Evolutionary conservation across 2,797 vertebrate species (phyloP), one percentile per base, ranked within the genome.

Genomic region (Micrastur ruficollis): DNA sequence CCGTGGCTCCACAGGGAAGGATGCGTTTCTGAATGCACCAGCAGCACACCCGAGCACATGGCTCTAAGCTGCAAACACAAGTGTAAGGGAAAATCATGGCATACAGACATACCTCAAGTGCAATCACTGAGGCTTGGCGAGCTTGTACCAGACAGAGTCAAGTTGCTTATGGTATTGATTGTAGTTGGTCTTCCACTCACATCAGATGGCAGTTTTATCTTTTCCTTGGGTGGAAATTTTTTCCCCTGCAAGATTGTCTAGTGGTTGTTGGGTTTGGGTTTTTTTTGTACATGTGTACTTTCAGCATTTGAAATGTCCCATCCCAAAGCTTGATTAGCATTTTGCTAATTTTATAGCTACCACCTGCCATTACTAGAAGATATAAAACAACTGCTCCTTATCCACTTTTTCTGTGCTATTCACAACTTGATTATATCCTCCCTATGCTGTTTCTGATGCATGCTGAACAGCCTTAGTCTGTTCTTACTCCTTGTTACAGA

Each of bases 1-100:
- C 49, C 0, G 3, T 31, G 32, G 27, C 75, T 81, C 47, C 42
- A 13, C 1, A 1, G 4, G 36, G n/a, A 81, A 52, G 58, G 36
- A 56, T 15, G 12, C 1, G 0, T 38, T 65, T 58, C 46, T 0
- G 2, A 73, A 73, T 2, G 38, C 46, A 49, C 31, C 38, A 70
- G 56, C 38, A 53, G 38, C 21, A 8, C 2, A 12, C 4, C 26
- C 2, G 1, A 38, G 27, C 42, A 21, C 13, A 0, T 11, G 40
- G 17, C 59, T 78, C 26, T 6, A 47, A 58, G 67, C 47, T 89
- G 78, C 29, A 36, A 49, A 63, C 32, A 31, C 19, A 44, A 71
- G 8, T 34, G 14, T 38, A 67, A 76, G 40, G 50, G 47, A 40
- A 81, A 59, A 68, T 29, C 49, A 34, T 5, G 32, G 52, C 26